Base-by-base conservation (phyloP, 2,797 vertebrate genomes). In the Crenichthys baileyi region DNA sequence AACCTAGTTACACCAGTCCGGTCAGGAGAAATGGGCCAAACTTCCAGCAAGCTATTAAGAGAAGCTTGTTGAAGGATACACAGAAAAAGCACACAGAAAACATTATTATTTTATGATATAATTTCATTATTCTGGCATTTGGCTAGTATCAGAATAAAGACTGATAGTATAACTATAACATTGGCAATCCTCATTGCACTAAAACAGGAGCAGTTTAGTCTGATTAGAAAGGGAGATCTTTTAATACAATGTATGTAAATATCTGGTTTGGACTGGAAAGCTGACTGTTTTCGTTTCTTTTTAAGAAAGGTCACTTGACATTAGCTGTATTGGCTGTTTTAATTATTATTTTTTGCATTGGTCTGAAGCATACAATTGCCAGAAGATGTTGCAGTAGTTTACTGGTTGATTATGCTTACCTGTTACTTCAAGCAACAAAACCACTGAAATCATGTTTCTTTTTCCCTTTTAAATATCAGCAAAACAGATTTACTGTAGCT, bases 401-500 rank as follows among this genome's bases (percentile, higher is more conserved):
- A 24, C 24, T 39, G 0, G 41, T 73, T 83, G 0, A 31, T 72
- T 26, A 70, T 48, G 48, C 50, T 65, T 73, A 7, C 12, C 29
- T 68, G 16, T 7, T 65, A n/a, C 81, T 55, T 74, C 15, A 44
- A 36, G 9, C 13, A 77, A 16, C 70, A 18, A 5, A 41, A 71
- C n/a, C 51, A 56, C 65, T 36, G 16, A 75, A 8, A 8, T 46
- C 50, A 31, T n/a, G 11, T 71, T 70, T 81, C 68, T 7, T 65
- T 7, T 79, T 36, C 16, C 83, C 75, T 75, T 51, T 22, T 55
- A 5, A 6, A 36, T 11, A 22, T 75, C 9, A 48, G 61, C 18
- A 78, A 77, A 76, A 78, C 29, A 83, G 73, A 80, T 29, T 73
- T 71, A 55, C 31, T 77, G 65, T 68, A 79, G 79, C 18, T 29